Percentiles rank a stretch among this genome's conserved stretches.
phyloP scores from a whole-genome alignment of 2,797 vertebrate genomes.

The Labeo calbasu region DNA sequence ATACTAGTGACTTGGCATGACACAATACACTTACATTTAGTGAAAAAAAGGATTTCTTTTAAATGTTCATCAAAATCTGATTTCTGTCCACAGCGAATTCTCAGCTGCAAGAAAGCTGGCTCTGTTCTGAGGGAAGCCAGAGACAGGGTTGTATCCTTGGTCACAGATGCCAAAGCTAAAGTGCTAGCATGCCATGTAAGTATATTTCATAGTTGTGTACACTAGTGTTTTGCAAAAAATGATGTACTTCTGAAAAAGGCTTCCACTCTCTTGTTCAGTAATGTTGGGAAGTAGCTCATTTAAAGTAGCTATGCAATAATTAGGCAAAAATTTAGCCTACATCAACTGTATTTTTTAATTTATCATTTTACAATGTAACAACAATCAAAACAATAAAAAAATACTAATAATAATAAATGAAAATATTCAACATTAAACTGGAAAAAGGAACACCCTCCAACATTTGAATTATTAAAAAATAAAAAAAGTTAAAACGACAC shows the following conservation, averaged over 20 bases:
- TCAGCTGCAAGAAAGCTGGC: slow-evolving; percentile 87
- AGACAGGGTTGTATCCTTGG: slow-evolving; percentile 87
- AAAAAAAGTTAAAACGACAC: too few relatives aligned
- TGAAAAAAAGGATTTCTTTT: not conserved
- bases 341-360: not conserved
- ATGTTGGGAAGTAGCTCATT: not conserved
- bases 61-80: not conserved
- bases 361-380: too few relatives aligned
- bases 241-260: not conserved
- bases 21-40: not conserved
- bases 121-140: slow-evolving; percentile 91
- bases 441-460: too few relatives aligned
- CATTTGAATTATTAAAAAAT: too few relatives aligned
- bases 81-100: slow-evolving; percentile 78
- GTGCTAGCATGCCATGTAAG: slow-evolving; percentile 93
- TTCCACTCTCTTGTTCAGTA: not conserved
- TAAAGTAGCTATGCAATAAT: not conserved
- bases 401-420: too few relatives aligned
- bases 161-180: slow-evolving; percentile 80
- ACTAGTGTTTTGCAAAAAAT: not conserved
- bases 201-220: slow-evolving; percentile 50
- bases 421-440: too few relatives aligned
- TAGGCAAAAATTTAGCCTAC: not conserved
- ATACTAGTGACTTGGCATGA: not conserved
- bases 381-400: too few relatives aligned